Evolutionary conservation across 1,140 invertebrate genomes (phyloP).

Genomic region (Hetaerina americana): DNA sequence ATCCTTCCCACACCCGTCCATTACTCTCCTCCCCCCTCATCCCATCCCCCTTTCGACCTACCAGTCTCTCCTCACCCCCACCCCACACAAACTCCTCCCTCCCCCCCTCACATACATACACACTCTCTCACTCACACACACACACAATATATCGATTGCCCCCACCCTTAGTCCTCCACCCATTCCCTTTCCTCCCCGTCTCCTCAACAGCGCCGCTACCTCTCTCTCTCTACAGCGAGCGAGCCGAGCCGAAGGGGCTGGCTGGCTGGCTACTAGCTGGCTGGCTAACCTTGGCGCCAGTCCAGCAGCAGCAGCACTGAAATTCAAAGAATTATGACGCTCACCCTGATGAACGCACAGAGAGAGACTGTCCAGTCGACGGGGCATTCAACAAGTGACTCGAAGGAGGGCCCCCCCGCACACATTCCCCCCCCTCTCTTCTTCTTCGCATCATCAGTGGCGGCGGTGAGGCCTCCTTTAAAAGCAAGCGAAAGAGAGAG

Average conservation of each 20-base stretch:
- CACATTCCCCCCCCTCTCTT: too few relatives aligned
- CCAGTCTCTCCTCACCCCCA: slow-evolving; percentile 23
- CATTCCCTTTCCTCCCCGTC: slow-evolving; percentile 20
- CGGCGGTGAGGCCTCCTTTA: too few relatives aligned
- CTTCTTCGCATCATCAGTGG: too few relatives aligned
- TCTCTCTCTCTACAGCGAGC: neutral
- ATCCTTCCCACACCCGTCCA: neutral
- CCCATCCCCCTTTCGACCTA: slow-evolving; percentile 11
- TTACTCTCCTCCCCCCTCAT: slow-evolving; percentile 10
- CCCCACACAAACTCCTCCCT: neutral
- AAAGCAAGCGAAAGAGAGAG: too few relatives aligned
- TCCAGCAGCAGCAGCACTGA: neutral
- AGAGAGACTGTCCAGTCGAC: neutral
- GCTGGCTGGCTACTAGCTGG: neutral
- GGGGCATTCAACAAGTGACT: neutral
- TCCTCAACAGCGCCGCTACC: neutral
- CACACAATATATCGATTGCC: too few relatives aligned
- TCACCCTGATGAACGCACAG: neutral
- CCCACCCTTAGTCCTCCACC: slow-evolving; percentile 13
- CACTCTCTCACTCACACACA: too few relatives aligned
- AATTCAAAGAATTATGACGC: neutral
- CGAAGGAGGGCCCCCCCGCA: neutral
- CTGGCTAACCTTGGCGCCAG: neutral
- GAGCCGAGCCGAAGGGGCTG: too few relatives aligned
- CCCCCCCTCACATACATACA: too few relatives aligned